Percentiles rank a stretch among this genome's conserved stretches.
These are phyloP conservation scores for Apodemia mormo DNA, from an alignment of 2,888 invertebrate species.

Conservation along the genomic window DNA sequence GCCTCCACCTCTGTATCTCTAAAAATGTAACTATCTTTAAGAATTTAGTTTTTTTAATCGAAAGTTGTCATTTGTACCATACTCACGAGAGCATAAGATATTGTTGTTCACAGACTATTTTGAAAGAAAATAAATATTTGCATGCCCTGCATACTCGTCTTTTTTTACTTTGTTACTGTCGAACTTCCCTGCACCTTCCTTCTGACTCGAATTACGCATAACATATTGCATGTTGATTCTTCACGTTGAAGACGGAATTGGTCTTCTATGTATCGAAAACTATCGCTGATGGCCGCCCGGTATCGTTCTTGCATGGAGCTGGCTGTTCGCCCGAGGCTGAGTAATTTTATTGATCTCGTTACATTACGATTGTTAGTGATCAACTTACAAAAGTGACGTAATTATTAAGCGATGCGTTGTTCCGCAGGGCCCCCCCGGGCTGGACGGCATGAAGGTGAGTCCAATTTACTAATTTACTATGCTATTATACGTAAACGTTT, in stretches of 20 bases:
- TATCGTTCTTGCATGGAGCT: slow-evolving; percentile 16
- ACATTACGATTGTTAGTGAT: not conserved
- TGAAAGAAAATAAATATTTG: slow-evolving; percentile 74
- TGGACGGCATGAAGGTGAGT: slow-evolving; percentile 98
- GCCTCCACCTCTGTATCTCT: slow-evolving; percentile 29
- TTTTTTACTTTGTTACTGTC: slow-evolving; percentile 41
- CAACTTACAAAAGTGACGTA: not conserved
- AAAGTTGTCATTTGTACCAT: slow-evolving; percentile 79
- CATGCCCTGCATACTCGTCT: slow-evolving; percentile 70
- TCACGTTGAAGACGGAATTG: not conserved
- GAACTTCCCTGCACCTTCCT: slow-evolving; percentile 29
- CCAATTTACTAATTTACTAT: not conserved
- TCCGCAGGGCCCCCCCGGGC: slow-evolving; percentile 94
- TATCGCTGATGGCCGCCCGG: not conserved
- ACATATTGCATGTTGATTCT: not conserved
- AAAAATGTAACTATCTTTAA: slow-evolving; percentile 45
- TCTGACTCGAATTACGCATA: not conserved
- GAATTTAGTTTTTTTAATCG: slow-evolving; percentile 73
- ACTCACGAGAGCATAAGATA: slow-evolving; percentile 66
- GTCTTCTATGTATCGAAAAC: not conserved
- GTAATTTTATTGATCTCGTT: not conserved
- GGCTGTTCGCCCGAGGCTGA: not conserved
- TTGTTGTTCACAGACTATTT: slow-evolving; percentile 79
- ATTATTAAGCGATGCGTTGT: slow-evolving; percentile 65
- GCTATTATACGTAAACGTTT: not conserved